Percentiles rank a stretch among this genome's conserved stretches.
Conservation (phyloP, 1,140 invertebrate genomes). For the Euglossa dilemma region DNA sequence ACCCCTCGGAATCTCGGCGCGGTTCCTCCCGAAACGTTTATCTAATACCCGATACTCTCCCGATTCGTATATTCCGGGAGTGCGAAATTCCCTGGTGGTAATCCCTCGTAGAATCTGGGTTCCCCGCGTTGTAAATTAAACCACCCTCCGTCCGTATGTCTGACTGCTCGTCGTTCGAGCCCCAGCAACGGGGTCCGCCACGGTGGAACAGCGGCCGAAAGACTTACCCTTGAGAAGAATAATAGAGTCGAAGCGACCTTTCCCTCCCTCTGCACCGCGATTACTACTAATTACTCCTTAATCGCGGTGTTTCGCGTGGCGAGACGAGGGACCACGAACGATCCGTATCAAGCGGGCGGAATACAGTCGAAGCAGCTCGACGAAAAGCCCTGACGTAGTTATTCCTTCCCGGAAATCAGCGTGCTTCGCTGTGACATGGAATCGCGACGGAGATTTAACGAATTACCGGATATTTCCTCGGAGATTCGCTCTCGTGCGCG, state of each 20-base stretch:
- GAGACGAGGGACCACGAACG: background rate
- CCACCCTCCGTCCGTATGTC: constrained; percentile 57
- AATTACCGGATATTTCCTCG: background rate
- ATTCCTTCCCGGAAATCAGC: background rate
- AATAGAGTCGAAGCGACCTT: background rate
- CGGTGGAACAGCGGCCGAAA: background rate
- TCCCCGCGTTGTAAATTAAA: constrained; percentile 66
- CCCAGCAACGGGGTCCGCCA: background rate
- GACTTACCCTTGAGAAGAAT: constrained; percentile 25
- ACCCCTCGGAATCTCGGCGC: constrained; percentile 61
- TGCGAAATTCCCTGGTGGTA: constrained; percentile 67
- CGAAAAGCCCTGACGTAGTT: no score
- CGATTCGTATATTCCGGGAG: constrained; percentile 56
- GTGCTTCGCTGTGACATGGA: background rate
- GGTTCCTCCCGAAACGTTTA: constrained; percentile 67
- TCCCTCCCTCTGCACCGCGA: background rate
- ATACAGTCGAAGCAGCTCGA: no score
- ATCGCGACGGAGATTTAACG: background rate
- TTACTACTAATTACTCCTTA: background rate
- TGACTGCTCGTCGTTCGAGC: constrained; percentile 49
- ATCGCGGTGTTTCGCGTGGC: background rate
- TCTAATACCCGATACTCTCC: constrained; percentile 59
- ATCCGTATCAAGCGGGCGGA: no score
- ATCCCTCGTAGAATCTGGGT: constrained; percentile 60
- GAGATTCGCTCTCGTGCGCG: background rate